Evolutionary conservation across 2,888 invertebrate species (phyloP).

Genomic region (Amphipoea lucens): DNA sequence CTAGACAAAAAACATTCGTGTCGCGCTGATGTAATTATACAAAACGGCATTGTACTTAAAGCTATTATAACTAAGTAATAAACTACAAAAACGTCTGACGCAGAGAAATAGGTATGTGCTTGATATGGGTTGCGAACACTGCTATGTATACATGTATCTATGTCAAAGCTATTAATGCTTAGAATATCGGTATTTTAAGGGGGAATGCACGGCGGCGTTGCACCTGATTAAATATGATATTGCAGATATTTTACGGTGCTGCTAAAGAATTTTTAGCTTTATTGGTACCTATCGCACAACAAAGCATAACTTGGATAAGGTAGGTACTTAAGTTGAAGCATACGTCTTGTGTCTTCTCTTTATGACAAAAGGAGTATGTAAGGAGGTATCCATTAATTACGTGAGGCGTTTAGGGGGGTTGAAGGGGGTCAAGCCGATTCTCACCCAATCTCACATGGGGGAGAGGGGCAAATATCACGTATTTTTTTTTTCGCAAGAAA

Average conservation of each 20-base stretch:
- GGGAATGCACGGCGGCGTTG: slow-evolving; percentile 16
- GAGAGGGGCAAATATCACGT: no score
- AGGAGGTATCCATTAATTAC: not conserved
- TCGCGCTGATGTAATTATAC: slow-evolving; percentile 57
- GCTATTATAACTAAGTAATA: slow-evolving; percentile 51
- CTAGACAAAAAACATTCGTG: slow-evolving; percentile 60
- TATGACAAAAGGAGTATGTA: not conserved
- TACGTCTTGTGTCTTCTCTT: not conserved
- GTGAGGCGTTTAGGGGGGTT: no score
- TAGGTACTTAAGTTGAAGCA: slow-evolving; percentile 4
- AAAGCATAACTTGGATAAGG: slow-evolving; percentile 1
- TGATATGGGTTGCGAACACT: slow-evolving; percentile 34
- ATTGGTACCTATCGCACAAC: slow-evolving; percentile 2
- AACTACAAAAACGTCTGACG: slow-evolving; percentile 46
- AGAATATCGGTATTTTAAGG: slow-evolving; percentile 52
- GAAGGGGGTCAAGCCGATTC: no score
- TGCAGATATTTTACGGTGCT: slow-evolving; percentile 39
- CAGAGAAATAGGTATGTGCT: slow-evolving; percentile 43
- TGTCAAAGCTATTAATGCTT: slow-evolving; percentile 33
- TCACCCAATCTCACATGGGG: no score
- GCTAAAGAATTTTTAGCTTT: slow-evolving; percentile 29
- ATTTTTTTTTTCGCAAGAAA: no score
- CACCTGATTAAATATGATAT: slow-evolving; percentile 43
- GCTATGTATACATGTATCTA: slow-evolving; percentile 19
- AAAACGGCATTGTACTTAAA: slow-evolving; percentile 50